Evolutionary conservation across 2,797 vertebrate genomes (phyloP).

Genomic region (Natrix natrix): DNA sequence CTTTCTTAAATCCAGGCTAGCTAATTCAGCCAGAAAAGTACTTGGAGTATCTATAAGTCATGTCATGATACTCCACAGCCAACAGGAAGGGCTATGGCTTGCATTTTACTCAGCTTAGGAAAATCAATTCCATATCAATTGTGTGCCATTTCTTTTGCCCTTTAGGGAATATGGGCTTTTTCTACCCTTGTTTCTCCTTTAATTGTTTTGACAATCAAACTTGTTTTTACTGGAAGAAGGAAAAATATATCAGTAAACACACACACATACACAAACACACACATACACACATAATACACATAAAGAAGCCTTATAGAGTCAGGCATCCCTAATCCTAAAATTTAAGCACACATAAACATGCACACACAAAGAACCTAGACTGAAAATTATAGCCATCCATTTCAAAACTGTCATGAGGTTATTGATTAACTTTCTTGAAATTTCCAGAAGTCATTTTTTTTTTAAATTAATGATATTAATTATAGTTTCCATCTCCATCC

Average conservation of each 20-base stretch:
- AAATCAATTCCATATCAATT: constrained; percentile 8
- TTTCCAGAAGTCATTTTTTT: background rate
- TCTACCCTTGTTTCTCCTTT: background rate
- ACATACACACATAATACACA: background rate
- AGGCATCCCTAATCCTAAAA: background rate
- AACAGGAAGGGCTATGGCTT: background rate
- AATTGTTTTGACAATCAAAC: background rate
- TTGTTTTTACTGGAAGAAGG: background rate
- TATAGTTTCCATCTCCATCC: background rate
- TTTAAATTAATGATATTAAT: background rate
- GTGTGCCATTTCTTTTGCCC: background rate
- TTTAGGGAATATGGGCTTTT: background rate
- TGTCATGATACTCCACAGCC: background rate
- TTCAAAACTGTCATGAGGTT: background rate
- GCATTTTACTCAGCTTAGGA: background rate
- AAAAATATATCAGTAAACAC: background rate
- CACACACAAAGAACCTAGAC: background rate
- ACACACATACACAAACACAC: background rate
- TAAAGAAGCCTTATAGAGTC: background rate
- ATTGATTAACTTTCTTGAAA: background rate
- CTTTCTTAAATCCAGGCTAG: background rate
- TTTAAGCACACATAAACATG: background rate
- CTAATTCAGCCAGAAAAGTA: constrained; percentile 9
- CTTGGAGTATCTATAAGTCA: constrained; percentile 7
- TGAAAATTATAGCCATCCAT: background rate